Percentiles rank a stretch among this genome's conserved stretches.
phyloP scores from a whole-genome alignment of 2,113 vertebrate species.

The Marcusenius ussheri region DNA sequence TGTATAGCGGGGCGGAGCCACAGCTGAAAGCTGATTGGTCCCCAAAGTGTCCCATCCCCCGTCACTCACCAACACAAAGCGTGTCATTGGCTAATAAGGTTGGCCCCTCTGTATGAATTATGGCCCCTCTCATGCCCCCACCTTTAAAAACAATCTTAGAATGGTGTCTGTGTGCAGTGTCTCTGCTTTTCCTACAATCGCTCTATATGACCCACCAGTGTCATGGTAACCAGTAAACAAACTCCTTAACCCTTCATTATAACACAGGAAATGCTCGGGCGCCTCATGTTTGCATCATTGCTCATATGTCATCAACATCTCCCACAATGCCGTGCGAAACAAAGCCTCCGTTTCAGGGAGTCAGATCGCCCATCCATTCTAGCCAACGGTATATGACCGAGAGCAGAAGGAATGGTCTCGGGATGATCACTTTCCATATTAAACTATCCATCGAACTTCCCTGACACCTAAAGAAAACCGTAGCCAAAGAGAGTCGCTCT shows the following conservation, averaged over 20 bases:
- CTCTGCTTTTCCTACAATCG: background rate
- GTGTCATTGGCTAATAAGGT: background rate
- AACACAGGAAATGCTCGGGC: background rate
- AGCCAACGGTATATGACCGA: background rate
- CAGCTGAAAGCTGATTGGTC: background rate
- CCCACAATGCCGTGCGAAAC: background rate
- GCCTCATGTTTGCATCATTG: background rate
- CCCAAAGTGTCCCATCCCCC: background rate
- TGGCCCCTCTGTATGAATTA: background rate
- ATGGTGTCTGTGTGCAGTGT: background rate
- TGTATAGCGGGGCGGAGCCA: background rate
- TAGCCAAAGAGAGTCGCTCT: background rate
- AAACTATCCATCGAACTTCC: background rate
- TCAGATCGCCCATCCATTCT: background rate
- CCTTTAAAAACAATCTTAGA: background rate
- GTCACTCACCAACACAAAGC: background rate
- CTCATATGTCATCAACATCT: background rate
- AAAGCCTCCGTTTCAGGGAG: background rate
- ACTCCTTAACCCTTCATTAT: background rate
- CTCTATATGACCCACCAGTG: background rate
- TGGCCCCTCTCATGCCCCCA: background rate
- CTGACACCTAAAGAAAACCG: background rate
- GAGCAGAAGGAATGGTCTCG: background rate
- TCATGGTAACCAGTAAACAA: background rate
- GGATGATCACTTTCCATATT: background rate